Conservation (phyloP, 2,888 invertebrate genomes). For the Artemia sinica region DNA sequence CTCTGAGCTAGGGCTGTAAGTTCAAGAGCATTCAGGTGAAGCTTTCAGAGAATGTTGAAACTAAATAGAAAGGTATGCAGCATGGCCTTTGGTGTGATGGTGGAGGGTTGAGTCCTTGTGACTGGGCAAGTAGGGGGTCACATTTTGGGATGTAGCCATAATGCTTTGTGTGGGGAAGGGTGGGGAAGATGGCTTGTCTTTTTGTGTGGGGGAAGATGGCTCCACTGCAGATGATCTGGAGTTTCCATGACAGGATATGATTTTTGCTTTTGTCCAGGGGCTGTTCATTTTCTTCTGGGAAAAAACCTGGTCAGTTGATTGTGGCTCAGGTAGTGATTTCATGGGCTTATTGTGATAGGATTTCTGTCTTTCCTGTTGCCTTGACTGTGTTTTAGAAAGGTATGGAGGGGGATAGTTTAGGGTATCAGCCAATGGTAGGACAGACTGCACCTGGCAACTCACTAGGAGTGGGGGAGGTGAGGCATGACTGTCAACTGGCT, state of each 20-base stretch:
- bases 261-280: conserved; percentile 1
- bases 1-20: too few relatives aligned
- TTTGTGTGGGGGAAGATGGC: too few relatives aligned
- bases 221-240: too few relatives aligned
- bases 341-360: neutral
- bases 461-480: neutral
- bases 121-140: too few relatives aligned
- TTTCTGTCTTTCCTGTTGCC: neutral
- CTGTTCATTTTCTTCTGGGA: conserved; percentile 1
- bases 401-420: neutral
- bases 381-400: neutral
- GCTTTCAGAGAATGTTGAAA: too few relatives aligned
- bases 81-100: too few relatives aligned
- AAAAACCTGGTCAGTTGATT: neutral
- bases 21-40: too few relatives aligned
- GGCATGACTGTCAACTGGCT: neutral
- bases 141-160: too few relatives aligned
- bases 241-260: neutral
- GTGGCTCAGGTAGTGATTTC: neutral
- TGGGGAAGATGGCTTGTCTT: too few relatives aligned
- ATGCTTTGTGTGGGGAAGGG: neutral
- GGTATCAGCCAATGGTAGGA: neutral
- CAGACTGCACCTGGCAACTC: neutral
- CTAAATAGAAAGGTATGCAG: too few relatives aligned
- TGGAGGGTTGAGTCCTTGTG: too few relatives aligned